These are phyloP conservation scores for Tenthredo mesomela DNA, from an alignment of 2,888 invertebrate genomes.

Conservation along the genomic window DNA sequence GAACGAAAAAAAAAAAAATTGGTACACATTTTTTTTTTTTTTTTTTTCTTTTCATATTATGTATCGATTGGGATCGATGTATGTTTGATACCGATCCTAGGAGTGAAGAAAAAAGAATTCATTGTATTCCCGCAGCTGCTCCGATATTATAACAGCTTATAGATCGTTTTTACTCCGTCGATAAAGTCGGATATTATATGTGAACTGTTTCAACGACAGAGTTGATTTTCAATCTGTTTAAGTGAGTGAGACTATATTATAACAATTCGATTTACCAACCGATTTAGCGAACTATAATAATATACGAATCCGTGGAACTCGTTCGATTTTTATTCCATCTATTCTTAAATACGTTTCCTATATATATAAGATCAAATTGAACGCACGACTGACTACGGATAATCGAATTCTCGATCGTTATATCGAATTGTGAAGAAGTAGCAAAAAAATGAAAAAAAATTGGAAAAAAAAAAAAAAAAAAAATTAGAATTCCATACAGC, in stretches of 20 bases:
- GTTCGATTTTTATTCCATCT: not conserved
- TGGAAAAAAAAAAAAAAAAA: not conserved
- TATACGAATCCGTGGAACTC: not conserved
- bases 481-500: not conserved
- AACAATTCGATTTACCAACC: not conserved
- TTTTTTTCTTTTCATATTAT: too few species aligned
- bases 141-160: too few species aligned
- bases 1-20: too few species aligned
- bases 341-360: not conserved
- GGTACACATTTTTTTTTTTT: too few species aligned
- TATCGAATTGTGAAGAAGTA: not conserved
- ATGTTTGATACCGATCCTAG: too few species aligned
- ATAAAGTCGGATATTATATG: not conserved
- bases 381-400: not conserved
- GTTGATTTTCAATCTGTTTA: not conserved
- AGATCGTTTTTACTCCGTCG: not conserved
- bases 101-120: too few species aligned
- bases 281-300: not conserved
- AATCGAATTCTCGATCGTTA: not conserved
- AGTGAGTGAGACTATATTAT: too few species aligned
- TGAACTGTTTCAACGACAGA: not conserved
- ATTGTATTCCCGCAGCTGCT: too few species aligned
- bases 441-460: not conserved
- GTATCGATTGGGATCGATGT: not conserved
- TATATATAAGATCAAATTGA: too few species aligned